Evolutionary conservation across 2,888 invertebrate species (phyloP).

Genomic region (Octonoba sinensis): DNA sequence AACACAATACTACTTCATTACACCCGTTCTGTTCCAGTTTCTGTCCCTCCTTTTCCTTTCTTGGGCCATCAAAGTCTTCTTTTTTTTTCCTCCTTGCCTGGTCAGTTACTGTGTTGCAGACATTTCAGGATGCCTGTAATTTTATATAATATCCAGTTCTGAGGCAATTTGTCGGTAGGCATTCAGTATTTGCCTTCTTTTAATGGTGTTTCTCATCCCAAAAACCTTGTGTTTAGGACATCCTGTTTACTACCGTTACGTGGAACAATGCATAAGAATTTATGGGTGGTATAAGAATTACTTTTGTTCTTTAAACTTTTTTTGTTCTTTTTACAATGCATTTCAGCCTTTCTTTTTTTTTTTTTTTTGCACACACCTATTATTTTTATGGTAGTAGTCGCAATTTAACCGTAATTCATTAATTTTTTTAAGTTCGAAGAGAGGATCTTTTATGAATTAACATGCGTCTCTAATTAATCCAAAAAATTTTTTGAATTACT

Average conservation of each 20-base stretch:
- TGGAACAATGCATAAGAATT: conserved; percentile 10
- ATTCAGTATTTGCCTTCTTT: background rate
- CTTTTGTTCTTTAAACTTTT: too few relatives aligned
- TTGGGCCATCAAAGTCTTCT: background rate
- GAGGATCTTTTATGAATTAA: too few relatives aligned
- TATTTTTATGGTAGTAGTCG: too few relatives aligned
- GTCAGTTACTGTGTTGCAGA: background rate
- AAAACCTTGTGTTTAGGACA: conserved; percentile 12
- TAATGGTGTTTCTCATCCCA: background rate
- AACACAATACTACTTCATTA: conserved; percentile 43
- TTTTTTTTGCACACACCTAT: too few relatives aligned
- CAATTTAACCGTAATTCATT: too few relatives aligned
- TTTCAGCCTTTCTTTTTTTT: too few relatives aligned
- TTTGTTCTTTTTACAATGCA: too few relatives aligned
- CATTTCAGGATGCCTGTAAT: conserved; percentile 30
- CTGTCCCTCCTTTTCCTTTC: background rate
- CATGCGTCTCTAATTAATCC: too few relatives aligned
- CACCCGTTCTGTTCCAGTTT: conserved; percentile 44
- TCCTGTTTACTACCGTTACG: conserved; percentile 50
- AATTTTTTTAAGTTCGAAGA: too few relatives aligned
- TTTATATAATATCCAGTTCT: conserved; percentile 32
- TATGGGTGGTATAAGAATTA: conserved; percentile 34
- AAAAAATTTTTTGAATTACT: too few relatives aligned
- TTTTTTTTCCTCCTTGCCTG: background rate
- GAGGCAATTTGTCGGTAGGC: conserved; percentile 31